These are phyloP conservation scores for Astropecten irregularis DNA, from an alignment of 53 echinoderm and acorn worm species.

Conservation along the genomic window DNA sequence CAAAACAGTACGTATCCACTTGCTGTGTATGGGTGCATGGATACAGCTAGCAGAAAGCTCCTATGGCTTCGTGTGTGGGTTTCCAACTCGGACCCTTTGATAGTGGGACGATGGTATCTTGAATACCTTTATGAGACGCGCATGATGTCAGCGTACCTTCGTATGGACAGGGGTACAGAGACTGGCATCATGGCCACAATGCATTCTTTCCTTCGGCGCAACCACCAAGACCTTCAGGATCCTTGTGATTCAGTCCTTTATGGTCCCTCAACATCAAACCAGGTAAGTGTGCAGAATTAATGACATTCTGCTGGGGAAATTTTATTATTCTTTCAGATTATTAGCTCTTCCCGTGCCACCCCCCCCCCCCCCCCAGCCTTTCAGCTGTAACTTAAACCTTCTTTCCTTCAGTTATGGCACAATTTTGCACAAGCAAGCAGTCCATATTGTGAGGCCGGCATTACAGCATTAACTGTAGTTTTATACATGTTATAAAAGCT, in stretches of 20 bases:
- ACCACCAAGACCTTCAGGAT: not conserved
- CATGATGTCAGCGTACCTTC: not conserved
- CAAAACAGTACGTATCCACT: not conserved
- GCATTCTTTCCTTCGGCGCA: not conserved
- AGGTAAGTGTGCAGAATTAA: not conserved
- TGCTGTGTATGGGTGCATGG: constrained; percentile 8
- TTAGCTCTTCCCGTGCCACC: too few species aligned
- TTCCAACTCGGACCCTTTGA: not conserved
- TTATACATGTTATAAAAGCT: too few species aligned
- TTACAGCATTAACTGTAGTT: too few species aligned
- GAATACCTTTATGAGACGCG: not conserved
- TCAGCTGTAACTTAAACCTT: too few species aligned
- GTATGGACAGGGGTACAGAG: not conserved
- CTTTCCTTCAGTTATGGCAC: too few species aligned
- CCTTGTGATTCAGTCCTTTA: not conserved
- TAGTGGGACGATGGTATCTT: constrained; percentile 8
- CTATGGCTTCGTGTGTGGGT: constrained; percentile 8
- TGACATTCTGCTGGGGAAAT: too few species aligned
- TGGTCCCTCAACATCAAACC: not conserved
- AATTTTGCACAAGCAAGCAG: too few species aligned
- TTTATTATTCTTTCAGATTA: too few species aligned
- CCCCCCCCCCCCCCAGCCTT: too few species aligned
- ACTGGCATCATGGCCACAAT: not conserved
- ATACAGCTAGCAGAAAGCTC: constrained; percentile 1
- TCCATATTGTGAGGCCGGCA: too few species aligned